phyloP scores from a whole-genome alignment of 2,797 vertebrate species.

The Apogon hyalosoma region DNA sequence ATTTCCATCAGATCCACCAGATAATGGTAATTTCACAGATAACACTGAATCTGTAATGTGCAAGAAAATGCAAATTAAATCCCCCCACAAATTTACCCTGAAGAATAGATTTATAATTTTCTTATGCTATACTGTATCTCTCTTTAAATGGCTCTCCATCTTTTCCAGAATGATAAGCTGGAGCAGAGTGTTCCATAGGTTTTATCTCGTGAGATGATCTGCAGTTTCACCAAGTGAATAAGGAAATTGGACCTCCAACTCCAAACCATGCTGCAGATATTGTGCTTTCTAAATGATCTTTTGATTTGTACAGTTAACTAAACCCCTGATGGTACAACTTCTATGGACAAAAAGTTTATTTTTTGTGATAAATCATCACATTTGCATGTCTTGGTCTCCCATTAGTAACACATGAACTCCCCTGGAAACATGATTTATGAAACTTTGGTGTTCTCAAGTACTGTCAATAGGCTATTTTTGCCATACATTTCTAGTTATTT shows the following conservation, averaged over 20 bases:
- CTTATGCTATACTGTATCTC: slow-evolving; percentile 70
- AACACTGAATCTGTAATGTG: slow-evolving; percentile 76
- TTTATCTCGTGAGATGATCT: slow-evolving; percentile 78
- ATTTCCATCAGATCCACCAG: slow-evolving; percentile 79
- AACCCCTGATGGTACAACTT: background rate
- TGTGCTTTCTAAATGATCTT: slow-evolving; percentile 23
- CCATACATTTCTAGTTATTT: no score
- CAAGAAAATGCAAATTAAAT: slow-evolving; percentile 82
- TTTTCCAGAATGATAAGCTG: slow-evolving; percentile 72
- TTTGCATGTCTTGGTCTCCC: background rate
- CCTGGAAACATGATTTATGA: no score
- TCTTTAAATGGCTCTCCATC: slow-evolving; percentile 73
- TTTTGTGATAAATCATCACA: slow-evolving; percentile 32
- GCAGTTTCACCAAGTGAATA: slow-evolving; percentile 50
- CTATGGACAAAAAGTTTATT: slow-evolving; percentile 38
- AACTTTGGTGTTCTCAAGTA: no score
- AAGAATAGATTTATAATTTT: slow-evolving; percentile 81
- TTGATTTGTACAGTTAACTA: slow-evolving; percentile 1
- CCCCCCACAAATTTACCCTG: slow-evolving; percentile 73
- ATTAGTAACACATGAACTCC: no score
- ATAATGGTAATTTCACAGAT: slow-evolving; percentile 83
- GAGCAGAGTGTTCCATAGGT: slow-evolving; percentile 61
- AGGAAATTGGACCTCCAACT: slow-evolving; percentile 66
- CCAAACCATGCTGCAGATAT: slow-evolving; percentile 14
- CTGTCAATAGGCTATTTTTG: no score